Conservation (phyloP, 2,888 invertebrate genomes). For the Gastracanthus pulcherrimus region DNA sequence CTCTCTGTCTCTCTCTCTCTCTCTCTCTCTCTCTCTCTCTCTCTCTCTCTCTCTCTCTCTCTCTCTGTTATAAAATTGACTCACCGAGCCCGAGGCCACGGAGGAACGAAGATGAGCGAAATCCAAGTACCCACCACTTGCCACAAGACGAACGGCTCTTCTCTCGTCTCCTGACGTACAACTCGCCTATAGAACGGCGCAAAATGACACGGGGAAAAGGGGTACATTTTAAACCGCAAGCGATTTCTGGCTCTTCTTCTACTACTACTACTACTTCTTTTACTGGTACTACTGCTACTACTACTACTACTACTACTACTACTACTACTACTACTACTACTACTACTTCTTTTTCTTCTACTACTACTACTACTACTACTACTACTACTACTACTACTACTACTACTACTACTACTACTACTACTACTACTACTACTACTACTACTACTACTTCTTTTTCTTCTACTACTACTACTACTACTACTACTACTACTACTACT, state of each 20-base stretch:
- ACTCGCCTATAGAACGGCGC: background rate
- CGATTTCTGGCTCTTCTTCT: constrained; percentile 2
- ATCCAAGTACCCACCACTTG: constrained; percentile 1
- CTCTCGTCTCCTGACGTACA: background rate
- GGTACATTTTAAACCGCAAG: background rate
- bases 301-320: too few relatives aligned
- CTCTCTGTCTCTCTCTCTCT: background rate
- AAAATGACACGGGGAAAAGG: constrained; percentile 1
- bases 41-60: background rate
- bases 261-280: too few relatives aligned
- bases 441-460: too few relatives aligned
- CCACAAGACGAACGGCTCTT: constrained; percentile 1
- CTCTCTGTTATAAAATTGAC: constrained; percentile 4
- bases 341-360: constrained; percentile 28
- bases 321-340: too few relatives aligned
- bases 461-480: too few relatives aligned
- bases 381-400: too few relatives aligned
- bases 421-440: too few relatives aligned
- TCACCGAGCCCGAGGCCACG: background rate
- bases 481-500: too few relatives aligned
- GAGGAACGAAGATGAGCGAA: background rate
- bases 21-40: background rate
- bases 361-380: background rate
- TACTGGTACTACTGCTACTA: background rate
- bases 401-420: too few relatives aligned